phyloP scores from a whole-genome alignment of 2,113 vertebrate genomes.

The Tricholaema leucomelas region DNA sequence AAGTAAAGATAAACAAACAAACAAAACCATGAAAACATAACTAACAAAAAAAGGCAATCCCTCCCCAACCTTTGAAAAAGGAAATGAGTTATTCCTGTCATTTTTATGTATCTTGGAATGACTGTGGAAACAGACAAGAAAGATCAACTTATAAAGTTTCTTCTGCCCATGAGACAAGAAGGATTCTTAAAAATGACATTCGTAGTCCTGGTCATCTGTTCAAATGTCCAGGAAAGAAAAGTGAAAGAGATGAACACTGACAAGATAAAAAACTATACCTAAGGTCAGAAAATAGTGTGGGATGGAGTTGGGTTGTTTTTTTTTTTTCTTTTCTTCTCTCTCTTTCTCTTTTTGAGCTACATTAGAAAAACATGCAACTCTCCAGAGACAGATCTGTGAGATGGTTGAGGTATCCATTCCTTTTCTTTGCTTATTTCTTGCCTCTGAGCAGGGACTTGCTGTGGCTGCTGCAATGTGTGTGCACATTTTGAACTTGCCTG shows the following conservation, averaged over 20 bases:
- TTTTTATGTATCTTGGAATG: neutral
- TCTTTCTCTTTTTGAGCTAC: neutral
- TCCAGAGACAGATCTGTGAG: neutral
- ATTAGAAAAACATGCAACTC: neutral
- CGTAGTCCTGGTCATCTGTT: neutral
- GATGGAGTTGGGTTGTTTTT: neutral
- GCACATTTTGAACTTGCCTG: neutral
- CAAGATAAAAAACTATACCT: neutral
- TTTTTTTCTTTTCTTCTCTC: neutral
- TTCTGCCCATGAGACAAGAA: neutral
- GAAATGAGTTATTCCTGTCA: neutral
- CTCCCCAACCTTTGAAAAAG: neutral
- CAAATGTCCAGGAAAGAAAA: constrained; percentile 5
- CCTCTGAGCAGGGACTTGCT: neutral
- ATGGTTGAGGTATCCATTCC: neutral
- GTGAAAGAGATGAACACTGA: neutral
- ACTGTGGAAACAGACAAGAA: neutral
- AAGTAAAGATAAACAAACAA: neutral
- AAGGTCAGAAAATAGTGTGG: neutral
- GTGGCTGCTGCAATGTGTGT: neutral
- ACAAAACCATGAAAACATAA: too few relatives aligned
- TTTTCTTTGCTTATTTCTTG: constrained; percentile 20
- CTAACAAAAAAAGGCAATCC: neutral
- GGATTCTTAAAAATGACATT: neutral
- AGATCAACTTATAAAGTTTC: neutral